Evolutionary conservation across 2,113 vertebrate genomes (phyloP).

Genomic region (Circaetus gallicus): DNA sequence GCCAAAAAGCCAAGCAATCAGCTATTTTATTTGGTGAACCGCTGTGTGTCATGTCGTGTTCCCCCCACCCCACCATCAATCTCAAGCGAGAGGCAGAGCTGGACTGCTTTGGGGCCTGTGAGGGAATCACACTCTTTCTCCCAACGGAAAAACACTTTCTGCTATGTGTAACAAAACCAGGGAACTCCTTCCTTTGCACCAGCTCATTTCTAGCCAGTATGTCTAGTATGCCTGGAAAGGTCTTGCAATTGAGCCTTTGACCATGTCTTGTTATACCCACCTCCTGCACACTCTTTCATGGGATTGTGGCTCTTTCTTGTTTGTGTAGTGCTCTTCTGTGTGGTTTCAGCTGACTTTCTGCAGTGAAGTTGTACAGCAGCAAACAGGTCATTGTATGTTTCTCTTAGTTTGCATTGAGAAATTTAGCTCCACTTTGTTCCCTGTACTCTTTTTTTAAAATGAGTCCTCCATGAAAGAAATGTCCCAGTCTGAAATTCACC

Average conservation of each 20-base stretch:
- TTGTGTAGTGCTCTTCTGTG: not conserved
- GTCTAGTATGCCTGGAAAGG: not conserved
- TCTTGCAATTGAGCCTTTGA: not conserved
- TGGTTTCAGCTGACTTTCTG: not conserved
- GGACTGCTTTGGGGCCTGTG: not conserved
- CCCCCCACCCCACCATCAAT: not conserved
- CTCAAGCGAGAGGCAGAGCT: not conserved
- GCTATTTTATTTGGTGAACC: not conserved
- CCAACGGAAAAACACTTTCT: not conserved
- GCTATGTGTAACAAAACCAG: not conserved
- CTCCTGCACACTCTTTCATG: not conserved
- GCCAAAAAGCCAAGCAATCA: not conserved
- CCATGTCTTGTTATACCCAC: not conserved
- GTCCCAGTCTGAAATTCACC: not conserved
- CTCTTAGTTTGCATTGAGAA: not conserved
- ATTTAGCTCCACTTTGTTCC: not conserved
- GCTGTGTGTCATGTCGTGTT: not conserved
- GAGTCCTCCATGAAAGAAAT: not conserved
- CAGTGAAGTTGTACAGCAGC: not conserved
- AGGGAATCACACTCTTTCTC: not conserved
- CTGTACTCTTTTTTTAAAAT: not conserved
- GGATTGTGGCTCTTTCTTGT: not conserved
- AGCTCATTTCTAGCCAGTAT: not conserved
- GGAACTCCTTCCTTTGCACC: not conserved
- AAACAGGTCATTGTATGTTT: not conserved